A percentile compares a stretch with the other conserved stretches of the same genome.
phyloP scores from a whole-genome alignment of 2,888 invertebrate genomes.

The Monoplex corrugatus region DNA sequence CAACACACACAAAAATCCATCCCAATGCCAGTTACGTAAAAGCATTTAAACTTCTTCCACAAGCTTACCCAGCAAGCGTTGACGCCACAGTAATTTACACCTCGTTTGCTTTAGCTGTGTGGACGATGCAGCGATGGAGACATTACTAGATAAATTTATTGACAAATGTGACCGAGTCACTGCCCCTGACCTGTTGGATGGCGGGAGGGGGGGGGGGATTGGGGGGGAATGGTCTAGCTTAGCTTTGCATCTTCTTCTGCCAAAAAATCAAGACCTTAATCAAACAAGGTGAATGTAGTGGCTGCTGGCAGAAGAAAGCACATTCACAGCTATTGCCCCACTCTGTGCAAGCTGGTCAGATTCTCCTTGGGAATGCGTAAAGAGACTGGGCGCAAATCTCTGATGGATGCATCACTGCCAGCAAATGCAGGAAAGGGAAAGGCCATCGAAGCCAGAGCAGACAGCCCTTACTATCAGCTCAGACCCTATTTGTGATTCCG shows the following conservation, averaged over 20 bases:
- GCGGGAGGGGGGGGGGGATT: not conserved
- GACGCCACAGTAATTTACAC: constrained; percentile 2
- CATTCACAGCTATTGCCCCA: not conserved
- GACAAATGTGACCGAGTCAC: constrained; percentile 14
- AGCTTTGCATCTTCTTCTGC: not conserved
- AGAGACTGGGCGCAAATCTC: too few relatives aligned
- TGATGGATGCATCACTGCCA: too few relatives aligned
- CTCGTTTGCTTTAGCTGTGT: constrained; percentile 4
- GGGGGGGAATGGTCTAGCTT: too few relatives aligned
- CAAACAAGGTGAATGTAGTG: not conserved
- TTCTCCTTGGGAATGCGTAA: not conserved
- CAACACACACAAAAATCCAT: too few relatives aligned
- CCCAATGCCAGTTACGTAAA: too few relatives aligned
- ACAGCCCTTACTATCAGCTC: too few relatives aligned
- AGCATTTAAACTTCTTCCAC: too few relatives aligned
- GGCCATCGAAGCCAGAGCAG: too few relatives aligned
- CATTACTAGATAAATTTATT: not conserved
- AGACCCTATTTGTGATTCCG: too few relatives aligned
- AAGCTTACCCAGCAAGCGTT: not conserved
- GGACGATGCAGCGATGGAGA: not conserved
- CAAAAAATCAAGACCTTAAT: not conserved
- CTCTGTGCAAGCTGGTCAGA: constrained; percentile 11
- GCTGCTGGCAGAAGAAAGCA: not conserved
- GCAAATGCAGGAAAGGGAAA: too few relatives aligned
- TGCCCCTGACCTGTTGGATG: constrained; percentile 8